Evolutionary conservation across 2,113 vertebrate species (phyloP).

Genomic region (Mirounga angustirostris): DNA sequence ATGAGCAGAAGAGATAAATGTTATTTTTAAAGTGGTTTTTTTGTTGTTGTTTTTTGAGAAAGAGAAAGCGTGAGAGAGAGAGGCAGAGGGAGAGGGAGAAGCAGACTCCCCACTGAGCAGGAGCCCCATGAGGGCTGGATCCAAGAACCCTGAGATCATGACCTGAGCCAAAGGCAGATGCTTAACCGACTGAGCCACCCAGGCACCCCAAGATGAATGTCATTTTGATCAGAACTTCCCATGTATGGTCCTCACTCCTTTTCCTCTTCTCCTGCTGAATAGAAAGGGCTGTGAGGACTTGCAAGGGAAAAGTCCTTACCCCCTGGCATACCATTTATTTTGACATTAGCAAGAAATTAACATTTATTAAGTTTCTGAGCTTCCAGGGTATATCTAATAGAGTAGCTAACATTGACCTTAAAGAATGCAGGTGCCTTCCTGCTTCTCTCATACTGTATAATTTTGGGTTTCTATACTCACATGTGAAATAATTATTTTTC

Average conservation of each 20-base stretch:
- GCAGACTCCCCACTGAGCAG: neutral
- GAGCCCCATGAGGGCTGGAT: neutral
- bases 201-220: accelerated
- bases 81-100: neutral
- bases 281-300: neutral
- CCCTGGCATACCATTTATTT: neutral
- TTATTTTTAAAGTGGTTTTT: neutral
- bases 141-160: neutral
- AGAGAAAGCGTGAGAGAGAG: neutral
- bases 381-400: neutral
- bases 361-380: neutral
- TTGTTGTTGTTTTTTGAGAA: neutral
- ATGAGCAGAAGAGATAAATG: neutral
- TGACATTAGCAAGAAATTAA: neutral
- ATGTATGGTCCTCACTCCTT: neutral
- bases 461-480: neutral
- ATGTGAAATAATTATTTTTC: neutral
- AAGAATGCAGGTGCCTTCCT: neutral
- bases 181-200: neutral
- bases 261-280: neutral
- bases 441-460: neutral
- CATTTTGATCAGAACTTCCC: neutral
- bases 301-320: neutral
- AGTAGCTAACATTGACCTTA: neutral
- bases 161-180: neutral